Evolutionary conservation across 2,888 invertebrate genomes (phyloP).

Genomic region (Drosophila subsilvestris): DNA sequence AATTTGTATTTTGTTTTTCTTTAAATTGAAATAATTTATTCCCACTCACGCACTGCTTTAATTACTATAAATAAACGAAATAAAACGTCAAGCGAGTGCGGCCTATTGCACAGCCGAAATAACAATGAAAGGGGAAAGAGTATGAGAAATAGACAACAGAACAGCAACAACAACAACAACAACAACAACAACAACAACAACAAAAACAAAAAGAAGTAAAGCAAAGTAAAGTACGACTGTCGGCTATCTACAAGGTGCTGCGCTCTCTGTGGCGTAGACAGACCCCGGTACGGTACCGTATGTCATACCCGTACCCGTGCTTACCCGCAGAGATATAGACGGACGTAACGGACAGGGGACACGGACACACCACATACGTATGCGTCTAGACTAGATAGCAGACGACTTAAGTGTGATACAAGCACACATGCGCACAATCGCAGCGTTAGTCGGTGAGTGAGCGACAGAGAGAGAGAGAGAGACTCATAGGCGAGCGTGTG

Average conservation of each 20-base stretch:
- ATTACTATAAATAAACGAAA: conserved; percentile 34
- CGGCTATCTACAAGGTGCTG: conserved; percentile 40
- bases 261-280: conserved; percentile 13
- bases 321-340: neutral
- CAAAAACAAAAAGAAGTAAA: conserved; percentile 1
- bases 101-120: conserved; percentile 23
- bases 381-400: conserved; percentile 82
- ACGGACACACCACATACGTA: conserved; percentile 42
- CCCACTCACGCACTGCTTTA: conserved; percentile 29
- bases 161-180: conserved; percentile 14
- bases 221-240: conserved; percentile 14
- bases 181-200: conserved; percentile 15
- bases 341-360: neutral
- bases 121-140: conserved; percentile 36
- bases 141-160: neutral
- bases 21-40: conserved; percentile 32
- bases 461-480: neutral
- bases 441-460: conserved; percentile 11
- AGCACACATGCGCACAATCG: conserved; percentile 69
- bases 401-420: conserved; percentile 79
- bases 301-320: conserved; percentile 8
- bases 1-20: neutral
- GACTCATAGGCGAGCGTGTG: conserved; percentile 9
- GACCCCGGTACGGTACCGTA: conserved; percentile 11
- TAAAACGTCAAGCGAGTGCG: conserved; percentile 34